Evolutionary conservation across 2,797 vertebrate species (phyloP).

Genomic region (Babyrousa celebensis): DNA sequence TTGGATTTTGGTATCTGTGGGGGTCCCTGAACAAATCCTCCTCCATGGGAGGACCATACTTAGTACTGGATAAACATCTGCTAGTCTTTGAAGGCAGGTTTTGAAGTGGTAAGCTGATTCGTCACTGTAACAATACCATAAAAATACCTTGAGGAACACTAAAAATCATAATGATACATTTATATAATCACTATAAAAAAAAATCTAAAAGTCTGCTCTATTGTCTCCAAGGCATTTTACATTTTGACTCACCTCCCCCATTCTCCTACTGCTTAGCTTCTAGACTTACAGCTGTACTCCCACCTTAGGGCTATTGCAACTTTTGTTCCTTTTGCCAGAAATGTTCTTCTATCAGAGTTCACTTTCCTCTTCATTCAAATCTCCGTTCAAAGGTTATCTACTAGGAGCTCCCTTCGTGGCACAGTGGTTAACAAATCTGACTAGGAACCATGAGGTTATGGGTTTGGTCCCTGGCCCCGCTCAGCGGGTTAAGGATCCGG

Average conservation of each 20-base stretch:
- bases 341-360: neutral
- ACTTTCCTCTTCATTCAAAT: neutral
- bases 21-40: neutral
- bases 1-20: neutral
- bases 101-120: neutral
- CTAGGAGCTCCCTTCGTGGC: no score
- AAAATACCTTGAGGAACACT: neutral
- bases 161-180: conserved; percentile 1
- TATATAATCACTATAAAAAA: neutral
- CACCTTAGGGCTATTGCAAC: neutral
- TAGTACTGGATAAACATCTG: conserved; percentile 24
- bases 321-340: conserved; percentile 4
- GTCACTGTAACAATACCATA: conserved; percentile 4
- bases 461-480: no score
- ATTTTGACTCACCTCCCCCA: neutral
- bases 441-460: no score
- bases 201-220: neutral
- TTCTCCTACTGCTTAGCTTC: conserved; percentile 3
- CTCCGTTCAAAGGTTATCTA: neutral
- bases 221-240: neutral
- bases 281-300: neutral
- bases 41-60: neutral
- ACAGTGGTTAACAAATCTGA: no score
- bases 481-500: no score
- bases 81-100: neutral